Evolutionary conservation across 2,888 invertebrate species (phyloP), one percentile per base, ranked within the genome.

Genomic region (Oscheius onirici): DNA sequence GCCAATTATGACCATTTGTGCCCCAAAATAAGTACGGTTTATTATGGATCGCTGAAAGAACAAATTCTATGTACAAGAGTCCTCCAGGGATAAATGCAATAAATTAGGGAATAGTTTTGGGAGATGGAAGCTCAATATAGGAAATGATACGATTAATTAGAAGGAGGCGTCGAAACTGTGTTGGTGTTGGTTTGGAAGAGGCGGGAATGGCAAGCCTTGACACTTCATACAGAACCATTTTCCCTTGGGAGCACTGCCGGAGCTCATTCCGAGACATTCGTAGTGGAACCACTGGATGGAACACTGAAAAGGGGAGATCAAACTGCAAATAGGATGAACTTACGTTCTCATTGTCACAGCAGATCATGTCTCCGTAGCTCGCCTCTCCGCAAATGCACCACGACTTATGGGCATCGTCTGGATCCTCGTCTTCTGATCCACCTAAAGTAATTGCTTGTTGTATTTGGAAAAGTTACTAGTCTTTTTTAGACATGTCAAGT

Each of bases 261-360:
- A 34, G 0, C 94, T 93, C 81, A 99, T 94, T 61, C 94, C 95
- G 58, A 99, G 97, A 89, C 97, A 99, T 5, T 94, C 94, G 90
- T 97, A 97, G 90, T 99, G 97, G 90, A 97, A 99, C 97, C 97
- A 99, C 89, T 97, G 97, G 87, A 94, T 95, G 0, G 95, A 95
- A 89, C 97, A 99, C 93, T 94, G 90, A 73, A 91, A 90, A 80
- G 88, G 75, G 24, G 6, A 17, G 15, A 6, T 0, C 40, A n/a
- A 40, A 40, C 6, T 15, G 20, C 2, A n/a, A 43, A 20, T 2
- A 5, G 15, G 55, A 22, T 11, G 10, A 17, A 40, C 66, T 66
- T 89, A 95, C 95, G 87, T 95, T 94, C 88, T 94, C 93, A 89
- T 97, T 97, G 90, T 99, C 97, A 90, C 99, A 97, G 74, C 97